Conservation (phyloP, 1,140 invertebrate genomes). For the Elymnias hypermnestra region DNA sequence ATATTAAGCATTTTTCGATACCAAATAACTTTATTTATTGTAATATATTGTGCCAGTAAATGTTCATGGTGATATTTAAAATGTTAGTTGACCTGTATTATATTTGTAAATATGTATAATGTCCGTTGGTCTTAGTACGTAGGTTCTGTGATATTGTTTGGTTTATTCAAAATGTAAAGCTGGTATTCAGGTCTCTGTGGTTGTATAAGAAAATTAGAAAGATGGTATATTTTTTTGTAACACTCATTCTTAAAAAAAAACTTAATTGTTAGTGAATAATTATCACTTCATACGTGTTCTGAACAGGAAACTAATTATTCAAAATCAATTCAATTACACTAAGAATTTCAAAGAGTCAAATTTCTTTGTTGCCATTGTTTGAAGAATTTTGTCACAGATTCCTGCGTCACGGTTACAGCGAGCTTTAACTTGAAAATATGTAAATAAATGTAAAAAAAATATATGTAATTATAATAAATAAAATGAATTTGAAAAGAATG, state of each 20-base stretch:
- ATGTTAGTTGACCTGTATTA: constrained; percentile 15
- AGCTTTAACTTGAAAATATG: constrained; percentile 22
- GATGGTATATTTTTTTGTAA: too few species aligned
- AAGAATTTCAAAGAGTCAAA: too few species aligned
- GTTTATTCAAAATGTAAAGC: too few species aligned
- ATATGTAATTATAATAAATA: constrained; percentile 47
- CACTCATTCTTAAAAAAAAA: too few species aligned
- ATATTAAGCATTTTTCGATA: constrained; percentile 41
- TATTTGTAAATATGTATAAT: constrained; percentile 6
- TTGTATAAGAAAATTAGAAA: too few species aligned
- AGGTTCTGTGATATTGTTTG: background rate
- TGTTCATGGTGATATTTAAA: constrained; percentile 18
- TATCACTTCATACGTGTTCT: too few species aligned
- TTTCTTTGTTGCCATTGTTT: too few species aligned
- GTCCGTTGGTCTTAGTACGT: constrained; percentile 1
- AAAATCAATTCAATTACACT: too few species aligned
- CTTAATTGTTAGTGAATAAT: too few species aligned
- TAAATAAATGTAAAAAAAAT: constrained; percentile 45
- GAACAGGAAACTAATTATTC: too few species aligned
- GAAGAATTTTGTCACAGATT: constrained; percentile 8
- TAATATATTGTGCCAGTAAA: constrained; percentile 50
- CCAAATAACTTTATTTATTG: constrained; percentile 65
- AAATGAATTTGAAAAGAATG: constrained; percentile 29
- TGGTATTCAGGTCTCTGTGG: too few species aligned
- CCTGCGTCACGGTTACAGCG: constrained; percentile 14